Base-by-base conservation (phyloP, 2,113 vertebrate genomes). In the Fukomys damarensis region DNA sequence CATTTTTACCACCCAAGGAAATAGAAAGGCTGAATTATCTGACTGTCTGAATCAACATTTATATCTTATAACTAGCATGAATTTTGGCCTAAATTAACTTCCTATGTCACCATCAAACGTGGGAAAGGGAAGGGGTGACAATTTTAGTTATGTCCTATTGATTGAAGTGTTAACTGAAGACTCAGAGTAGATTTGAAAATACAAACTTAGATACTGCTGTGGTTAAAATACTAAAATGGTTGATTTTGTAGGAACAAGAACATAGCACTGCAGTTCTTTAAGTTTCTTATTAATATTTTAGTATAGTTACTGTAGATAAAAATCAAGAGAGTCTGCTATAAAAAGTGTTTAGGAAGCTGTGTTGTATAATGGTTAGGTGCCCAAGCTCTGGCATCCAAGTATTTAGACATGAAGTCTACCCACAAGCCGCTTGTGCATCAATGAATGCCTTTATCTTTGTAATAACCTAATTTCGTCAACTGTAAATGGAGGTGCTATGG, bases 211-310 rank as follows among this genome's bases (percentile, higher is more conserved):
- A 3, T 49, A 11, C 30, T 61, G 59, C 26, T 32, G 30, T 79
- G 66, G 10, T 80, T 52, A 96, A 61, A 92, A 35, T 86, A 66
- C 32, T 70, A 43, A 26, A 86, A n/a, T 56, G 61, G 26, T 94
- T 96, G 56, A 87, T 93, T 96, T 93, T 90, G 12, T 7, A 41
- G 17, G 35, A 68, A 61, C 38, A 97, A 52, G 35, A 89, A 92
- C 32, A 72, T 54, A 91, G 74, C 74, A 54, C 0, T 92, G 46
- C 7, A 0, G 0, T 35, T 95, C 63, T 72, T 72, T 84, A 81
- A 10, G 4, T 72, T 87, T 95, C 26, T 41, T n/a, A 14, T 56
- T 91, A 79, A 9, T 43, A 86, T 92, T 92, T 65, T 30, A 95
- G 74, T 72, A 90, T 3, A 85, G 43, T 3, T 93, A 52, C 1